Conservation (phyloP, 2,113 vertebrate genomes). For the Aphelocoma coerulescens region DNA sequence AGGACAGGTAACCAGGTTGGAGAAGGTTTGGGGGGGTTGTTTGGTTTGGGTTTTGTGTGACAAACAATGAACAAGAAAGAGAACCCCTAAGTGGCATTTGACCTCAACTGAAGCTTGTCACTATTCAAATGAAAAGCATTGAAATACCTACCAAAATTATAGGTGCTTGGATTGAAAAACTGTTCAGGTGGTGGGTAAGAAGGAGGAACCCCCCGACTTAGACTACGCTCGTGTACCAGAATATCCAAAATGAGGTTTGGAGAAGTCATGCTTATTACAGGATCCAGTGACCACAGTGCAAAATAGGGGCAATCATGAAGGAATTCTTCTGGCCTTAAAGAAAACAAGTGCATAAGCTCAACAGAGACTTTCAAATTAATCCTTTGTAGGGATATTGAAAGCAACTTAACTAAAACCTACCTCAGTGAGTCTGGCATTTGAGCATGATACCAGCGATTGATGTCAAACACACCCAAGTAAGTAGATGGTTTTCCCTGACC, state of each 20-base stretch:
- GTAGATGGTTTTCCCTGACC: slow-evolving; percentile 84
- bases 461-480: slow-evolving; percentile 90
- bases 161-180: slow-evolving; percentile 86
- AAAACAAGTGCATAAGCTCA: not conserved
- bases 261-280: slow-evolving; percentile 77
- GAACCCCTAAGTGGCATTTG: not conserved
- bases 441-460: slow-evolving; percentile 96
- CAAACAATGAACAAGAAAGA: not conserved
- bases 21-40: not conserved
- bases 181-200: slow-evolving; percentile 90
- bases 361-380: not conserved
- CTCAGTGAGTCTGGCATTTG: slow-evolving; percentile 97
- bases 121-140: not conserved
- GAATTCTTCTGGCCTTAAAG: slow-evolving; percentile 84
- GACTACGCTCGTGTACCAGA: slow-evolving; percentile 86
- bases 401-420: slow-evolving; percentile 58
- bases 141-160: slow-evolving; percentile 65
- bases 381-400: not conserved
- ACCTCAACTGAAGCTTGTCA: not conserved
- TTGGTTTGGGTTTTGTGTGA: not conserved
- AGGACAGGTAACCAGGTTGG: not conserved
- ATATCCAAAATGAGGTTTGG: slow-evolving; percentile 80
- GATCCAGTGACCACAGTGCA: slow-evolving; percentile 92
- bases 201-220: slow-evolving; percentile 84
- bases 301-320: slow-evolving; percentile 89